Evolutionary conservation across 2,797 vertebrate species (phyloP), one percentile per base, ranked within the genome.

Genomic region (Cirrhinus mrigala): DNA sequence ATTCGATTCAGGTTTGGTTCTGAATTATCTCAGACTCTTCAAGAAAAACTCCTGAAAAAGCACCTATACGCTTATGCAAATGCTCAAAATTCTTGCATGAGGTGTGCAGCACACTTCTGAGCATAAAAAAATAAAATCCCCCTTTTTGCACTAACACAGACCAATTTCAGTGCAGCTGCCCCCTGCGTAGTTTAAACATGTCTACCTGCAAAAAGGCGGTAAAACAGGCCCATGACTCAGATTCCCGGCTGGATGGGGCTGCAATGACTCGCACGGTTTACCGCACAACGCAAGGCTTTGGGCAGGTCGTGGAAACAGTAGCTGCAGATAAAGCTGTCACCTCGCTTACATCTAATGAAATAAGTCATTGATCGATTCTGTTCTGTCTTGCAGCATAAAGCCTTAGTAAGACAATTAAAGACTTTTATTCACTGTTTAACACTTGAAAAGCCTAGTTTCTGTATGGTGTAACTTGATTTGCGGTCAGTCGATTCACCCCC

Each of bases 201-300:
- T 83, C 79, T 64, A 82, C 64, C 46, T 74, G 85, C 22, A 83
- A 77, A 46, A 78, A 56, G 77, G 58, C 27, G 46, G 37, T 78
- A 40, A 64, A 69, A 46, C 37, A 81, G 87, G 78, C 88, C 84
- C 85, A 85, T 94, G 92, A 94, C 88, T 94, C 93, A 93, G 88
- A 89, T 79, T 74, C 79, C 29, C 78, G 58, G 66, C 52, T 82
- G 33, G 56, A 70, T 79, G 56, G 68, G 89, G 91, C 90, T 92
- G 87, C 76, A 81, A 90, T 92, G 92, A 94, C 92, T 92, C 86
- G 81, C 88, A 90, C 27, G 66, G 77, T 77, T 84, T 37, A n/a
- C 78, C 14, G 46, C 18, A 70, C n/a, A 20, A 52, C 62, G 48
- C 54, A 11, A 82, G 46, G 73, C n/a, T 69, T 71, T 71, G 54